Evolutionary conservation across 2,797 vertebrate genomes (phyloP).

Genomic region (Hylomyscus alleni): DNA sequence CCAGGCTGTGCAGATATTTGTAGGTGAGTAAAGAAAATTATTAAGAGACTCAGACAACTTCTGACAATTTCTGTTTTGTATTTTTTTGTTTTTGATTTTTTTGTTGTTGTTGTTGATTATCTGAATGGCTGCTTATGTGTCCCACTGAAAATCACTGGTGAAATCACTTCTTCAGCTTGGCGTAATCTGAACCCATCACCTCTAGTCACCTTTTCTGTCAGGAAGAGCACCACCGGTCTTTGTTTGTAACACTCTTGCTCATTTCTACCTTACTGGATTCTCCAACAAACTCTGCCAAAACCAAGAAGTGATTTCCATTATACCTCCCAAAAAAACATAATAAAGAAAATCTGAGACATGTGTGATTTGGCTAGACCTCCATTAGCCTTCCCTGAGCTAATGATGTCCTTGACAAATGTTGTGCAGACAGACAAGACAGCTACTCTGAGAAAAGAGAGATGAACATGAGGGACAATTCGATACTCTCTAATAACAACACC

Average conservation of each 20-base stretch:
- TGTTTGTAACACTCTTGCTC: neutral
- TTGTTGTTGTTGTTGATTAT: neutral
- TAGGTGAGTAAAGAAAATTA: conserved; percentile 26
- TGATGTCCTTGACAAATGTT: conserved; percentile 84
- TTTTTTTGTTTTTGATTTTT: no score
- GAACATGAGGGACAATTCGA: conserved; percentile 70
- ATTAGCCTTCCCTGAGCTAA: conserved; percentile 85
- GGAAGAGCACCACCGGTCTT: neutral
- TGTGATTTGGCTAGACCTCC: conserved; percentile 83
- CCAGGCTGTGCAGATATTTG: neutral
- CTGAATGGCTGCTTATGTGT: neutral
- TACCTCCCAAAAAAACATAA: conserved; percentile 46
- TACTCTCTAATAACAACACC: conserved; percentile 65
- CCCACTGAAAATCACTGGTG: neutral
- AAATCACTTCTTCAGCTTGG: neutral
- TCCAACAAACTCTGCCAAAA: conserved; percentile 60
- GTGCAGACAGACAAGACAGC: conserved; percentile 68
- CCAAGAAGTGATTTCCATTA: conserved; percentile 79
- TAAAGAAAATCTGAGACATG: conserved; percentile 81
- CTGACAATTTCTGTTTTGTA: neutral
- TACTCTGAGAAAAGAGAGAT: conserved; percentile 64
- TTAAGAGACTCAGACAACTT: neutral
- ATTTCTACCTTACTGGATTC: conserved; percentile 36
- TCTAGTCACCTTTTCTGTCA: neutral
- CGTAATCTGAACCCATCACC: neutral